Evolutionary conservation across 2,113 vertebrate genomes (phyloP).

Genomic region (Anoura caudifer): DNA sequence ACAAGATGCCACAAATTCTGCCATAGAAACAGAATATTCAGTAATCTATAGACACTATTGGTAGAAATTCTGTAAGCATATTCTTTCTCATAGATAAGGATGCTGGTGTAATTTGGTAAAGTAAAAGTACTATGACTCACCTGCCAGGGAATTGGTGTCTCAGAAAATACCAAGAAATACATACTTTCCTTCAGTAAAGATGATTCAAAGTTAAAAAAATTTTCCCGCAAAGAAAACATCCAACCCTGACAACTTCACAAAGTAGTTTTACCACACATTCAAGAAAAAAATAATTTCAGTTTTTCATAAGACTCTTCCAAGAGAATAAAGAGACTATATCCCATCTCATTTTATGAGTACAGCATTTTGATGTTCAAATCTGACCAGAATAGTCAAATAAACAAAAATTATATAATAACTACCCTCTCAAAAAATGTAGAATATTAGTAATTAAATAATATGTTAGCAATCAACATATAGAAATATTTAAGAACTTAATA

Average conservation of each 20-base stretch:
- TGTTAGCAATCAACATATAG: neutral
- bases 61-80: conserved; percentile 12
- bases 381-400: neutral
- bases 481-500: neutral
- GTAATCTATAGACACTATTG: neutral
- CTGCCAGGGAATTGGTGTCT: conserved; percentile 22
- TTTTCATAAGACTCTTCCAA: neutral
- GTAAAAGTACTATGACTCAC: conserved; percentile 57
- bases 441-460: conserved; percentile 30
- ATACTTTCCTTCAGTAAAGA: conserved; percentile 44
- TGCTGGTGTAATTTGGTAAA: conserved; percentile 24
- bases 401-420: neutral
- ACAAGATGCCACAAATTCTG: neutral
- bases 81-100: neutral
- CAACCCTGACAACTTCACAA: conserved; percentile 22
- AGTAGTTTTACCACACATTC: conserved; percentile 24
- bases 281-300: neutral
- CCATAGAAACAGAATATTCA: neutral
- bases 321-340: neutral
- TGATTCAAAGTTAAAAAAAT: conserved; percentile 67
- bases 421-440: neutral
- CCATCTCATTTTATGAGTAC: neutral
- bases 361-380: conserved; percentile 4
- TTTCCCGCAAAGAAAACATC: conserved; percentile 55
- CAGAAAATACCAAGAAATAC: conserved; percentile 43